Base-by-base conservation (phyloP, 2,888 invertebrate genomes). In the Galerucella nymphaeae region DNA sequence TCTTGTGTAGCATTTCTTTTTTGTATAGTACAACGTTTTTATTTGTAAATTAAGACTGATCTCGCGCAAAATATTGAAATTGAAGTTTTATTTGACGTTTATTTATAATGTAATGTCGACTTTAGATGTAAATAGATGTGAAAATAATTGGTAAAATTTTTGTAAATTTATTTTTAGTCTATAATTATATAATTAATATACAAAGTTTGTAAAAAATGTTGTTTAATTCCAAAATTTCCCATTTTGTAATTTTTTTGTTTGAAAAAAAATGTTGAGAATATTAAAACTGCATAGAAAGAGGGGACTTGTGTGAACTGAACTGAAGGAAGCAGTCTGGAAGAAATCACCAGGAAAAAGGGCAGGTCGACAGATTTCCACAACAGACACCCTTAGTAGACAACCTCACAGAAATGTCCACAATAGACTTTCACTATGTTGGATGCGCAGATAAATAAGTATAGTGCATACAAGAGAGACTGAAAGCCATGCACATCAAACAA, bases 1-100 rank as follows among this genome's bases (percentile, higher is more conserved):
- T 53, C 20, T 23, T 64, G 55, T n/a, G 55, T 59, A 58, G 38
- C 61, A 63, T 73, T 62, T 73, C 48, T 72, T 30, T 18, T 18
- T 18, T 55, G 50, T 58, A 45, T 45, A 70, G 73, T 72, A 70
- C 70, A 72, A 72, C 38, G n/a, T 69, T 41, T 55, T 53, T 55
- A 14, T 57, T 42, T 64, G 55, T 69, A 58, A 30, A 42, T 75
- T 63, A 71, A 75, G 75, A 75, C 75, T 75, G 75, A 75, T 73
- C 73, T 71, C 70, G 68, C 53, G 41, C 69, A 69, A 69, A 45
- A 48, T 20, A 59, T 59, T 30, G 30, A 30, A 72, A 72, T 75
- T 74, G 70, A 59, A 14, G n/a, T 59, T 50, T 30, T 8, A 23
- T 58, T 30, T 58, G 23, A 58, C n/a, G 14, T 58, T 23, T 58